Conservation (phyloP, 1,140 invertebrate species). For the Drosophila fuyamai region DNA sequence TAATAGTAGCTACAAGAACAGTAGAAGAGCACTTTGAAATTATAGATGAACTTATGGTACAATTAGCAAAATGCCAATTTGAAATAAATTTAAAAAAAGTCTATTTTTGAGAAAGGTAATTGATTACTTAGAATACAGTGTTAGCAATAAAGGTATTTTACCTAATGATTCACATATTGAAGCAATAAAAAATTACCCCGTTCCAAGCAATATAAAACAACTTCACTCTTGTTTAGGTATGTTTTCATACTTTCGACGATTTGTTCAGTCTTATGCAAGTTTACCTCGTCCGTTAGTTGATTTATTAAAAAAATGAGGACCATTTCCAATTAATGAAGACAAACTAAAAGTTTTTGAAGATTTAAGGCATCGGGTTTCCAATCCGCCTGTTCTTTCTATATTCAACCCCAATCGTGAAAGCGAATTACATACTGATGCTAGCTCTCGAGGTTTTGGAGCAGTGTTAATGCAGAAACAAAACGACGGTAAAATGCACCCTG, state of each 20-base stretch:
- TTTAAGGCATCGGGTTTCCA: not conserved
- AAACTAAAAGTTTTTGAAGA: not conserved
- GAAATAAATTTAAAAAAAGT: no score
- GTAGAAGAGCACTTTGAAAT: not conserved
- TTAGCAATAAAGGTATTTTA: not conserved
- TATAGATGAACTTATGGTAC: not conserved
- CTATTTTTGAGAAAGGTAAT: not conserved
- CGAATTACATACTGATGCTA: no score
- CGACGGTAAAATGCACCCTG: not conserved
- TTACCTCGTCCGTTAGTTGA: no score
- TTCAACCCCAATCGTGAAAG: not conserved
- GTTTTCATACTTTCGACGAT: not conserved
- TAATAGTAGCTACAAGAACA: not conserved
- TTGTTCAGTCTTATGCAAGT: no score
- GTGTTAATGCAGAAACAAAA: no score
- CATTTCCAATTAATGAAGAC: no score
- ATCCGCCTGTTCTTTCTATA: not conserved
- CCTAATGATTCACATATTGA: not conserved
- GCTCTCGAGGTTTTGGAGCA: no score
- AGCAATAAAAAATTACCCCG: not conserved
- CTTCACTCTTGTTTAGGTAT: not conserved
- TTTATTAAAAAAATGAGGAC: not conserved
- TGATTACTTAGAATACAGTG: not conserved
- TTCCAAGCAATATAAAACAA: no score
- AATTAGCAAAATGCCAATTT: no score